phyloP scores from a whole-genome alignment of 2,888 invertebrate species.

The Ophion obscuratus region DNA sequence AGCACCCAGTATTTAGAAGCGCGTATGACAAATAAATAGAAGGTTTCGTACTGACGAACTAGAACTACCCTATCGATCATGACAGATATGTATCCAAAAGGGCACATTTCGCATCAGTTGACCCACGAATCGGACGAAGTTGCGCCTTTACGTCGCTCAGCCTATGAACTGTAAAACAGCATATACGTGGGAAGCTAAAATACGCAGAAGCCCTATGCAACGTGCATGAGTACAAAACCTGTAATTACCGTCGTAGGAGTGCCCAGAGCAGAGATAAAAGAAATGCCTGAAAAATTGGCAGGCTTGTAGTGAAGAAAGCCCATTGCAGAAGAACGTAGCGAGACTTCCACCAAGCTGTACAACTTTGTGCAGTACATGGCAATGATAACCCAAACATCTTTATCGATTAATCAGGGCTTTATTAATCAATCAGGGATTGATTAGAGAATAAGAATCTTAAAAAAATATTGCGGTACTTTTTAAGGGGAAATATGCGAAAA shows the following conservation, averaged over 20 bases:
- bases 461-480: too few relatives aligned
- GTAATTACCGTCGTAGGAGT: neutral
- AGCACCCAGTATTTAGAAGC: neutral
- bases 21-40: neutral
- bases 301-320: neutral
- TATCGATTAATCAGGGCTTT: too few relatives aligned
- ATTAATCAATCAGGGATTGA: too few relatives aligned
- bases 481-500: too few relatives aligned
- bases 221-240: neutral
- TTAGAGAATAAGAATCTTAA: too few relatives aligned
- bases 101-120: neutral
- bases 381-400: too few relatives aligned
- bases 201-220: neutral
- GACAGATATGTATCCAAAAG: neutral
- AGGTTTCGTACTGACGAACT: neutral
- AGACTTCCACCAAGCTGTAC: too few relatives aligned
- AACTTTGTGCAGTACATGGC: too few relatives aligned
- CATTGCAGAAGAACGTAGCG: too few relatives aligned
- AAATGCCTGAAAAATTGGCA: conserved; percentile 7
- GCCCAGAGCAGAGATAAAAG: neutral
- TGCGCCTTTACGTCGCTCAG: neutral
- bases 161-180: neutral
- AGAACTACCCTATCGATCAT: neutral
- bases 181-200: neutral
- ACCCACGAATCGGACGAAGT: neutral